Evolutionary conservation across 2,797 vertebrate genomes (phyloP), one percentile per base, ranked within the genome.

Genomic region (Characodon lateralis): DNA sequence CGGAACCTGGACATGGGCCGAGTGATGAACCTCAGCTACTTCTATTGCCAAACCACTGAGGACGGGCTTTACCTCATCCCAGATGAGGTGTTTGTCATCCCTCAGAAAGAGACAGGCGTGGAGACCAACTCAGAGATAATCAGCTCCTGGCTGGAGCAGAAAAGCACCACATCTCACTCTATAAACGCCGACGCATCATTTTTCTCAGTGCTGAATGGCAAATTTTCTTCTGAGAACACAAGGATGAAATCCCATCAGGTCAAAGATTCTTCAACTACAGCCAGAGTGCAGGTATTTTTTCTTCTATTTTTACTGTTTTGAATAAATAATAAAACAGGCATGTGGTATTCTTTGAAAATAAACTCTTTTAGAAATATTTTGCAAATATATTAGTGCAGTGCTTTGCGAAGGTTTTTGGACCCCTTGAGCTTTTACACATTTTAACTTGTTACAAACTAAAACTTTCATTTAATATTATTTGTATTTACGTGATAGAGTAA

Each of bases 101-200:
- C 97, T 0, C 95, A 93, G 74, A 98, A 98, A 85, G 69, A 96
- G 86, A 97, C 95, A n/a, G 95, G 93, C 31, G 90, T 98, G 84
- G 97, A 98, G 86, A 95, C 95, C 78, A 97, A 94, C 92, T 97
- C 97, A 0, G 97, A 97, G 92, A 96, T 98, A 51, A 95, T 98
- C 2, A 94, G 89, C 0, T 95, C 96, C 75, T 98, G 97, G 97
- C 85, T 92, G 74, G 94, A 97, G 53, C 96, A 97, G 70, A 94
- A 90, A 82, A 97, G 97, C 87, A 83, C 91, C 0, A 96, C 95
- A 9, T 95, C 97, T 0, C 6, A 71, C 18, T 93, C 94, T 65
- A 94, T 99, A 61, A 98, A 98, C 69, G 59, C 80, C 0, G 97
- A 98, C 1, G n/a, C 93, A 0, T 96, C 96, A 5, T 96, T 95